A percentile compares a stretch with the other conserved stretches of the same genome.
Evolutionary conservation across 2,113 vertebrate species (phyloP).

Genomic region (Salvelinus sp.): DNA sequence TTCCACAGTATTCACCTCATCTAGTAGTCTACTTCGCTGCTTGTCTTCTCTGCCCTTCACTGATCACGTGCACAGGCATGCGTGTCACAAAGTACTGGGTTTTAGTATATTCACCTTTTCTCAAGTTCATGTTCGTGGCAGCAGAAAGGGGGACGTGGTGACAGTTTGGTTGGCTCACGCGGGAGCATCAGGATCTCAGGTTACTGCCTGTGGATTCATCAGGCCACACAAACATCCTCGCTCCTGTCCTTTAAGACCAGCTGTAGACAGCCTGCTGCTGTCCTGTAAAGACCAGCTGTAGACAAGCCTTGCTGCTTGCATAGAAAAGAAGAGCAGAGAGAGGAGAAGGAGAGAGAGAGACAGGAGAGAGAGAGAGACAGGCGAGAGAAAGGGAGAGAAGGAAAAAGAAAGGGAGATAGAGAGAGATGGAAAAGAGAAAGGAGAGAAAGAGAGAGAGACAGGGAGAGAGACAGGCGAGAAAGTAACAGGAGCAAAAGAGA

Average conservation of each 20-base stretch:
- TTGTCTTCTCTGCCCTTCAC: background rate
- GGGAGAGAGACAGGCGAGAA: too few species aligned
- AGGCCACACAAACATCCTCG: constrained; percentile 56
- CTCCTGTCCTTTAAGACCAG: constrained; percentile 45
- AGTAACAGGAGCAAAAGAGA: too few species aligned
- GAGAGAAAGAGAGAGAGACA: background rate
- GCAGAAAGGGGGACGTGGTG: constrained; percentile 44
- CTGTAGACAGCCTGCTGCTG: constrained; percentile 52
- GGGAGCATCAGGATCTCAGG: constrained; percentile 67
- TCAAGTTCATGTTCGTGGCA: background rate
- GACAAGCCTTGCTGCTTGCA: constrained; percentile 43
- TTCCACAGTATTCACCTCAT: constrained; percentile 23
- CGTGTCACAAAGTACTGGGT: constrained; percentile 61
- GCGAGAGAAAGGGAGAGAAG: accelerated
- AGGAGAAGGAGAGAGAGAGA: too few species aligned
- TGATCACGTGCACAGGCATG: constrained; percentile 62
- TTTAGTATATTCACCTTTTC: too few species aligned
- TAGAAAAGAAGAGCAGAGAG: background rate
- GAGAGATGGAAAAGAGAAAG: background rate
- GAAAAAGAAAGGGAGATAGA: background rate
- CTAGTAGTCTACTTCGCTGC: background rate
- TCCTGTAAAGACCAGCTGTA: constrained; percentile 43
- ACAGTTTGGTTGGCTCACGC: constrained; percentile 72
- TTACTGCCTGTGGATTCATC: constrained; percentile 63
- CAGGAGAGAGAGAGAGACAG: too few species aligned